Evolutionary conservation across 2,888 invertebrate genomes (phyloP), one percentile per base, ranked within the genome.

Genomic region (Axea sp.): DNA sequence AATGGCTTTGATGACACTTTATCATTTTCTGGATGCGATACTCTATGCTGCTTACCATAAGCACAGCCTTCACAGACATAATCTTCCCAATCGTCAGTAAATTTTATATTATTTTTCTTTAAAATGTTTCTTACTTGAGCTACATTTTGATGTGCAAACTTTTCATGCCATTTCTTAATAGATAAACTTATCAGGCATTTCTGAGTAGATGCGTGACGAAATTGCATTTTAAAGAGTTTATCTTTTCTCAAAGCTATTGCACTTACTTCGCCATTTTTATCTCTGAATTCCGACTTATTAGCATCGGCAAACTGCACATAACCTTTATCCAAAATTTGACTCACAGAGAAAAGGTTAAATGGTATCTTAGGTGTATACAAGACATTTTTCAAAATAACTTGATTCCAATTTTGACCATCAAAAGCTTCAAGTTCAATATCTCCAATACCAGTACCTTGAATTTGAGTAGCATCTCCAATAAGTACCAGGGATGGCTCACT

Each of bases 41-140:
- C 15, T 1, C 35, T 6, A n/a, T 35, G 35, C n/a, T 35, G 35
- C 35, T 35, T 35, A 3, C 35, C 35, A 35, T 15, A 35, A 15
- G 8, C n/a, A 8, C 35, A 35, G 3, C 35, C 35, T 15, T 35
- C 35, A 15, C 35, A 35, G 7, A 35, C 35, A 35, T n/a, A 15
- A 14, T 14, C 4, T 6, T 35, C 8, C 35, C 35, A 15, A n/a
- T 35, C 35, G n/a, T 35, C 35, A 15, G 15, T 35, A 15, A 6
- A 35, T 3, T 35, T n/a, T 8, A 35, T 31, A 12, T 35, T 15
- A 7, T 14, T 35, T n/a, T 35, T 14, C 12, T 35, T 15, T 31
- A 31, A 6, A 15, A 35, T n/a, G 15, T 35, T 14, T 4, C 14
- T 35, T 1, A 15, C 35, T 15, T 35, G 8, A 15, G 7, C 15